Evolutionary conservation across 2,888 invertebrate species (phyloP), one percentile per base, ranked within the genome.

Genomic region (Pseudoips prasinana): DNA sequence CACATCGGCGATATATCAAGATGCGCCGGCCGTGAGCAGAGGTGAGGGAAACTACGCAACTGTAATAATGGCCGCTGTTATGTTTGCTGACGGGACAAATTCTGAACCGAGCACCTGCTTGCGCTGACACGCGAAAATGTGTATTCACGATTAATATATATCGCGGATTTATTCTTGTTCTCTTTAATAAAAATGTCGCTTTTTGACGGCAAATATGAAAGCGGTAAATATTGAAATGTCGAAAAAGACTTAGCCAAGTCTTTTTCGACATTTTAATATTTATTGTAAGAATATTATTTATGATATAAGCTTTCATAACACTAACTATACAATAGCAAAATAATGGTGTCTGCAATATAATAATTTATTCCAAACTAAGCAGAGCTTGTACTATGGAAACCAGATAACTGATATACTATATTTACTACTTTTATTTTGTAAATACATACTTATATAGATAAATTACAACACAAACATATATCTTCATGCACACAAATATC

Each of bases 1-100:
- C 75, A 73, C 74, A 73, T 71, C 64, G 66, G 56, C 62, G 64
- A 84, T 83, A 79, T 85, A 75, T 84, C 77, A 77, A 67, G 72
- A 75, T 64, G 70, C 61, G 62, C 51, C 58, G 60, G 55, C 54
- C 45, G 59, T 46, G 46, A 48, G 54, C 42, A 31, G 29, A 56
- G 49, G 51, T 52, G 46, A 48, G 42, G 55, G 46, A 50, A 49
- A 58, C 51, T 55, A 58, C 53, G 48, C 62, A 54, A 46, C 64
- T 70, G 66, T 76, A 73, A 75, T 75, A 82, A 75, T 75, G 64
- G 71, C 52, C 54, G 52, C 55, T 67, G 72, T 77, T 72, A 69
- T 73, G 67, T 81, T 76, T 73, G 73, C 71, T 70, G 77, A 75
- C 76, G 70, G 71, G 72, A 75, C 76, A 72, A 58, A 74, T 70